Base-by-base conservation (phyloP, 1,140 invertebrate genomes). In the Philotrypesis tridentata region DNA sequence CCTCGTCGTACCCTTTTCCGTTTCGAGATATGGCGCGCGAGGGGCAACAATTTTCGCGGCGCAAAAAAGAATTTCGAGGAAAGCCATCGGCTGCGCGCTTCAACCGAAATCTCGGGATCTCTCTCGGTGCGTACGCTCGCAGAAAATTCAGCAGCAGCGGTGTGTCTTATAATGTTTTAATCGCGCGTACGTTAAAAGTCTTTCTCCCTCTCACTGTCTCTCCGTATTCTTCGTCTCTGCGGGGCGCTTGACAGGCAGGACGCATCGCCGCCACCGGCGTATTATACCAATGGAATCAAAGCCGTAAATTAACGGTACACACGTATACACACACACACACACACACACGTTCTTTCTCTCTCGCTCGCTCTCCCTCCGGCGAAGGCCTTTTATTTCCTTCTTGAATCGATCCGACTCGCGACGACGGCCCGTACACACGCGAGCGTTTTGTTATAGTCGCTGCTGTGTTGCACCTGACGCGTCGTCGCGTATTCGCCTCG, bases 281-380 rank as follows among this genome's bases (percentile, higher is more conserved):
- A 71, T 72, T 79, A 72, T 79, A 74, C 79, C 21, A 37, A 29
- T 61, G 61, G 61, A 73, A 80, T 73, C 78, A 55, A 80, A 80
- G 60, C 79, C 79, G 79, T 80, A 80, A 74, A 80, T 80, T 80
- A 80, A 80, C 79, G 79, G 79, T 80, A 74, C 79, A 55, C 25
- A 48, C 68, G 61, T 40, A 48, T 29, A 43, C 12, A 61, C 23
- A 61, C 60, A 23, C 60, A 17, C 33, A 9, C 33, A 9, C n/a
- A n/a, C n/a, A n/a, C n/a, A 37, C 33, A 37, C n/a, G n/a, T n/a
- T 37, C 33, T 37, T 9, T 37, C 33, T 37, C 33, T 37, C 33
- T 37, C 33, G 2, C 21, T 2, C 61, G n/a, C 61, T 9, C 43
- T 48, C 43, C 2, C 43, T 48, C 17, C 17, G 14, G 29, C 63